A percentile compares a stretch with the other conserved stretches of the same genome.
Conservation (phyloP, 2,797 vertebrate species). For the Cyprinella venusta region DNA sequence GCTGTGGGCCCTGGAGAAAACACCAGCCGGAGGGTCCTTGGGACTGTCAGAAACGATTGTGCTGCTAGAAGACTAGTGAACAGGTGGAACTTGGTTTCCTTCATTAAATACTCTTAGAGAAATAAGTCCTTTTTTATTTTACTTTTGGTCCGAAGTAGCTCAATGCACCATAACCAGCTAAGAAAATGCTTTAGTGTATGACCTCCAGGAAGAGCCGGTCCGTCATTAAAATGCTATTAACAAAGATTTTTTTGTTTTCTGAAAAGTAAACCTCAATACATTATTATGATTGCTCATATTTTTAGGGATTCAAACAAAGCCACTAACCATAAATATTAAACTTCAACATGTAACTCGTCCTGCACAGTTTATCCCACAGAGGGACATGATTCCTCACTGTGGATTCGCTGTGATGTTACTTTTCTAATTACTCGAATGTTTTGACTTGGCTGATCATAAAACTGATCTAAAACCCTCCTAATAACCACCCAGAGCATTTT, state of each 20-base stretch:
- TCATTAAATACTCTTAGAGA: background rate
- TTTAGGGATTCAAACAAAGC: background rate
- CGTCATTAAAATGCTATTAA: background rate
- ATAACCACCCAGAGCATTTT: background rate
- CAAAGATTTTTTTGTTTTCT: background rate
- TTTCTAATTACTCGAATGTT: background rate
- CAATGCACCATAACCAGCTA: background rate
- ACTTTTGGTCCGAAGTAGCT: background rate
- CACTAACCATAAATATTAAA: background rate
- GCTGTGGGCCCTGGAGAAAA: conserved; percentile 35
- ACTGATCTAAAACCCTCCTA: background rate
- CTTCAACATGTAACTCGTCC: background rate
- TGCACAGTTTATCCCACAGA: background rate
- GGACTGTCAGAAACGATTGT: conserved; percentile 27
- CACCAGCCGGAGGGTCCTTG: conserved; percentile 9
- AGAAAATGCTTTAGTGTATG: background rate
- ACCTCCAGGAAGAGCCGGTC: background rate
- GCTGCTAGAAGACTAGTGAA: conserved; percentile 14
- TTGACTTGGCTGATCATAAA: background rate
- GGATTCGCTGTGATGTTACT: background rate
- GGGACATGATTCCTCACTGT: background rate
- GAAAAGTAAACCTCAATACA: background rate
- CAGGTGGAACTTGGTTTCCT: conserved; percentile 35
- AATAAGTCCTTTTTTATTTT: background rate
- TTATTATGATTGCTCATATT: background rate